Base-by-base conservation (phyloP, 2,797 vertebrate species). In the Choloepus didactylus region DNA sequence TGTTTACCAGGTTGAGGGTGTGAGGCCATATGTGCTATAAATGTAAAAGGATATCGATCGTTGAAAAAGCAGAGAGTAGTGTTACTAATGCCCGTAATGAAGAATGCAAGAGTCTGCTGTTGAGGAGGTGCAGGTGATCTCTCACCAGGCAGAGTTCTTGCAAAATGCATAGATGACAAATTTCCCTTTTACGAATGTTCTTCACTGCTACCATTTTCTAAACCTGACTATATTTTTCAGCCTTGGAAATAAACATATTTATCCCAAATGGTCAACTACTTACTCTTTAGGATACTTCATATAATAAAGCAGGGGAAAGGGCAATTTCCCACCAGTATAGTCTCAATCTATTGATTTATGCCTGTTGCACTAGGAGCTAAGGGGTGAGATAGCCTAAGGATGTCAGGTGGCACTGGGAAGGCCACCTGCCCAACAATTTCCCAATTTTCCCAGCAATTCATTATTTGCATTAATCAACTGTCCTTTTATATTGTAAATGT, bases 1-100 rank as follows among this genome's bases (percentile, higher is more conserved):
- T 94, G 70, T 87, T 86, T 88, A 75, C 75, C 83, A 86, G 49
- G 56, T 87, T 89, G 41, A 56, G 35, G 56, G 87, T 11, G 23
- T 10, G 82, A 91, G 79, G 85, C 79, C 80, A 77, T 76, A 77
- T 89, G 59, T 51, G 31, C 84, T 83, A 41, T 77, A 87, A 91
- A 85, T 79, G 95, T 66, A 91, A 95, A 95, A 95, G 88, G 82
- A 90, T 94, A 83, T 87, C 69, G 84, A 77, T 31, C 56, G 31
- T 56, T 92, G 19, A 66, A 87, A 96, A 95, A 56, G n/a, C 44
- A 92, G 6, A 15, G 12, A 90, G 15, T 41, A 70, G 14, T 79
- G 73, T 77, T 93, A 31, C 49, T 91, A 93, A 62, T 87, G 12
- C 29, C 86, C 59, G 1, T 19, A 86, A 80, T 29, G 29, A 86